Percentiles rank a stretch among this genome's conserved stretches.
Evolutionary conservation across 1,140 invertebrate genomes (phyloP).

Genomic region (Heliconius hewitsoni): DNA sequence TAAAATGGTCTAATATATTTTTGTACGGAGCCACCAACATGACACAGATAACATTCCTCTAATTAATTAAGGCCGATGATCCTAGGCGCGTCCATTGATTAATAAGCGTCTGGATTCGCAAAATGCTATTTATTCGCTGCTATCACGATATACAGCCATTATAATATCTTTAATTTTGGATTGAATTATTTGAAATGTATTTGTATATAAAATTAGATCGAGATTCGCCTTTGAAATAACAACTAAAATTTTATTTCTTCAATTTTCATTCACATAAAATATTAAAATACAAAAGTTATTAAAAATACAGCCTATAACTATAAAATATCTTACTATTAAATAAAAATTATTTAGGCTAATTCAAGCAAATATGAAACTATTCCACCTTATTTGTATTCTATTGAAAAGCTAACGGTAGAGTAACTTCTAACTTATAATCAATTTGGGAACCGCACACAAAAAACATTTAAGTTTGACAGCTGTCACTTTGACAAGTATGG

Average conservation of each 20-base stretch:
- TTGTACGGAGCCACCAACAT: not conserved
- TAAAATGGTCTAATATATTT: not conserved
- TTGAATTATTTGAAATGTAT: not conserved
- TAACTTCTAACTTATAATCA: constrained; percentile 3
- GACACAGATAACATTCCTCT: not conserved
- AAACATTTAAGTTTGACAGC: constrained; percentile 31
- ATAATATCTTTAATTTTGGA: constrained; percentile 1
- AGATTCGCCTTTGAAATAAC: too few species aligned
- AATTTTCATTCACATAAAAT: too few species aligned
- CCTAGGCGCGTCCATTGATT: constrained; percentile 30
- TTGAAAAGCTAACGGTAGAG: constrained; percentile 24
- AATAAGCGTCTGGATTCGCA: constrained; percentile 27
- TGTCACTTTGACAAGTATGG: constrained; percentile 35
- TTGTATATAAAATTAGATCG: not conserved
- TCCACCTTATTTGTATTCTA: not conserved
- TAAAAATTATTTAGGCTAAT: too few species aligned
- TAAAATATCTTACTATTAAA: too few species aligned
- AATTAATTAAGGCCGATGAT: constrained; percentile 33
- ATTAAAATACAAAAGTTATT: too few species aligned
- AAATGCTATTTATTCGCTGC: constrained; percentile 25
- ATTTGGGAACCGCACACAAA: constrained; percentile 20
- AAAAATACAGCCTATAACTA: too few species aligned
- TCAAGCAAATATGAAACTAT: not conserved
- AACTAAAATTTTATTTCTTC: too few species aligned
- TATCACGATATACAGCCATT: constrained; percentile 30